A percentile compares a stretch with the other conserved stretches of the same genome.
Evolutionary conservation across 2,797 vertebrate genomes (phyloP).

Genomic region (Ptychobarbus kaznakovi): DNA sequence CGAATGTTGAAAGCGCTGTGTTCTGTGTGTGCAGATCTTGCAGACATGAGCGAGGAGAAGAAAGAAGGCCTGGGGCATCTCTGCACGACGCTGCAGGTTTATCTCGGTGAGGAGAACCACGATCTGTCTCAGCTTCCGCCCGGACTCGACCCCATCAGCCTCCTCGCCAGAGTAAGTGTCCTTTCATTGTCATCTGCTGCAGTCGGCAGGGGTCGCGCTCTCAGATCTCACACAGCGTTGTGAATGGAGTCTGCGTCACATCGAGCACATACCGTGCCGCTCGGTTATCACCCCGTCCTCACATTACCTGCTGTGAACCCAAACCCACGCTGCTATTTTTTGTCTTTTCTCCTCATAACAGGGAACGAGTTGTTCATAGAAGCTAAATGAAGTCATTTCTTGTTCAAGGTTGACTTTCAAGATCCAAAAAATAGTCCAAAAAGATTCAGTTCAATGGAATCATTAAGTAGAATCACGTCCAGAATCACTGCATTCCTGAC

Average conservation of each 20-base stretch:
- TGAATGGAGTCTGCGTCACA: not conserved
- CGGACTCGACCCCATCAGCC: constrained; percentile 82
- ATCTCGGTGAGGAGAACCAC: constrained; percentile 82
- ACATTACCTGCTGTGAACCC: constrained; percentile 12
- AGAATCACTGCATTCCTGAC: not conserved
- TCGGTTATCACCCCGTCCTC: constrained; percentile 4
- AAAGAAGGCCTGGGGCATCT: constrained; percentile 87
- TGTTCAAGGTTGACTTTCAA: not conserved
- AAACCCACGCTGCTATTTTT: constrained; percentile 1
- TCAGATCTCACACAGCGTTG: not conserved
- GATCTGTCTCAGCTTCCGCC: constrained; percentile 76
- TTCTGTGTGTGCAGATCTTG: constrained; percentile 69
- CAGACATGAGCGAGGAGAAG: constrained; percentile 87
- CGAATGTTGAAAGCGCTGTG: not conserved
- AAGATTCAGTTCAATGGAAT: not conserved
- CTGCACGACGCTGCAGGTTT: constrained; percentile 82
- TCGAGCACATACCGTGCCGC: not conserved
- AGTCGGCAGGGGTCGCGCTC: not conserved
- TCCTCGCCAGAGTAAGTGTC: constrained; percentile 88
- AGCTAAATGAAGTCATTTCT: constrained; percentile 8
- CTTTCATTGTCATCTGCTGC: constrained; percentile 7
- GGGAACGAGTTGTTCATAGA: not conserved
- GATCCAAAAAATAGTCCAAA: not conserved
- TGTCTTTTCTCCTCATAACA: not conserved
- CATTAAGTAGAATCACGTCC: constrained; percentile 4